Conservation (phyloP, 2,888 invertebrate genomes). For the Polydrusus cervinus region DNA sequence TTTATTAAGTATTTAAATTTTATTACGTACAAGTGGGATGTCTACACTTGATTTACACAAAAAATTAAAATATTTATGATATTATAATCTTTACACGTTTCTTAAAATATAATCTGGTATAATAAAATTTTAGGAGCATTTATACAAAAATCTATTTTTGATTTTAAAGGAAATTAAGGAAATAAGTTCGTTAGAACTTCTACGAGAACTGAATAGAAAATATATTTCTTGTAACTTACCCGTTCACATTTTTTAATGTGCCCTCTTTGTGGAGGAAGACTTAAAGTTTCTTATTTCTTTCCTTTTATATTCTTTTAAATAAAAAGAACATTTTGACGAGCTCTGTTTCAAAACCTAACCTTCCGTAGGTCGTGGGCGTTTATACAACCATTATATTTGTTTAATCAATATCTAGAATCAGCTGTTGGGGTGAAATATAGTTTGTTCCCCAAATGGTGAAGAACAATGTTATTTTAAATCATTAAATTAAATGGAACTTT, state of each 20-base stretch:
- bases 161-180: too few species aligned
- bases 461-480: neutral
- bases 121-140: too few species aligned
- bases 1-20: neutral
- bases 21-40: neutral
- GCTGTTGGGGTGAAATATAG: constrained; percentile 12
- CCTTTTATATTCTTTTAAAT: too few species aligned
- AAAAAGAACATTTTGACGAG: neutral
- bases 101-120: too few species aligned
- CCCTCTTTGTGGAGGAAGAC: too few species aligned
- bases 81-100: too few species aligned
- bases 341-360: constrained; percentile 21
- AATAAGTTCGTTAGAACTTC: too few species aligned
- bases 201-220: too few species aligned
- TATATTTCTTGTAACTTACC: too few species aligned
- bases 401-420: constrained; percentile 24
- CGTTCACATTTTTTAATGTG: too few species aligned
- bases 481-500: neutral
- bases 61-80: neutral
- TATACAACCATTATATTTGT: constrained; percentile 15
- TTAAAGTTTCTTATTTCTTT: too few species aligned
- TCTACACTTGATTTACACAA: neutral
- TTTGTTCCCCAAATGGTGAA: neutral
- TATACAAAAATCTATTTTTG: too few species aligned
- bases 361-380: constrained; percentile 24